A percentile compares a stretch with the other conserved stretches of the same genome.
phyloP scores from a whole-genome alignment of 1,140 invertebrate species.

The Drosophila ercepeae region DNA sequence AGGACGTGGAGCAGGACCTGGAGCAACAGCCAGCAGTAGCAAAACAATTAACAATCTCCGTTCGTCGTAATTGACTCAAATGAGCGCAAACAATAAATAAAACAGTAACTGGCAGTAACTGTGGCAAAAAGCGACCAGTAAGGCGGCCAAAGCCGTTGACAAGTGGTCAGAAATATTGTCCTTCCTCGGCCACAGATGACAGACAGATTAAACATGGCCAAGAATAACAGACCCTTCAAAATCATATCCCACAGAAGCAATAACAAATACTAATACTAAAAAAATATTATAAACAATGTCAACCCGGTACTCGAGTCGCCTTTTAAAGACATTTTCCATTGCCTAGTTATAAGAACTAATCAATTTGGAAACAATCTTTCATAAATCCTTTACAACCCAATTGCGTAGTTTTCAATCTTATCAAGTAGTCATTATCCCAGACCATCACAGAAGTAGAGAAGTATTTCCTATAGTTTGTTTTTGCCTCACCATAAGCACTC shows the following conservation, averaged over 20 bases:
- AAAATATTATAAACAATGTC: neutral
- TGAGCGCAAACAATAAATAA: slow-evolving; percentile 79
- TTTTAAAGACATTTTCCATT: too few relatives aligned
- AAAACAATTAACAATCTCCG: slow-evolving; percentile 80
- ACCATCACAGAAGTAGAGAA: neutral
- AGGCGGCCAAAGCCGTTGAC: slow-evolving; percentile 48
- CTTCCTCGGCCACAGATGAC: slow-evolving; percentile 5
- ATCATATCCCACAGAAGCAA: neutral
- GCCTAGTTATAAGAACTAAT: too few relatives aligned
- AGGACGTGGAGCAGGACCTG: neutral
- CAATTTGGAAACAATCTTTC: neutral
- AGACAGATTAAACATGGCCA: neutral
- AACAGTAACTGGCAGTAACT: slow-evolving; percentile 71
- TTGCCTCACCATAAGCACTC: neutral
- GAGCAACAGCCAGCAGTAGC: slow-evolving; percentile 23
- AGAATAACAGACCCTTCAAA: neutral
- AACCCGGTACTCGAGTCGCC: too few relatives aligned
- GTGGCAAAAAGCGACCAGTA: slow-evolving; percentile 9
- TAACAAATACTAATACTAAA: too few relatives aligned
- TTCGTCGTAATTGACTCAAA: slow-evolving; percentile 78
- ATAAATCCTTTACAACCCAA: neutral
- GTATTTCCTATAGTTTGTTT: neutral
- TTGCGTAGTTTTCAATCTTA: neutral
- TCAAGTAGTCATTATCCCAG: neutral
- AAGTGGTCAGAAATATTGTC: slow-evolving; percentile 8